Evolutionary conservation across 2,113 vertebrate species (phyloP).

Genomic region (Bombycilla garrulus): DNA sequence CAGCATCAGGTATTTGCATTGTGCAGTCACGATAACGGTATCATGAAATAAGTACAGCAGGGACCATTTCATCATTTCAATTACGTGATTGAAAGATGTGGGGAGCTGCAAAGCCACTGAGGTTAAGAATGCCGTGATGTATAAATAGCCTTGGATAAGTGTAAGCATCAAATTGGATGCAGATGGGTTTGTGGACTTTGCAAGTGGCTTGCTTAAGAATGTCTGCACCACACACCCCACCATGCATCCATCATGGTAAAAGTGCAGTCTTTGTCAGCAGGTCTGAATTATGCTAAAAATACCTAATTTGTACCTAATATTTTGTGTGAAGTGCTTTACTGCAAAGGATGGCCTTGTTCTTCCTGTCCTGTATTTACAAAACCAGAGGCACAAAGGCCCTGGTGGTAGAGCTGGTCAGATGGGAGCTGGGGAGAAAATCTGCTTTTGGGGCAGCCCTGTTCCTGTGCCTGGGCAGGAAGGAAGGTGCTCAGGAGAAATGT

Average conservation of each 20-base stretch:
- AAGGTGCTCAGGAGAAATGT: background rate
- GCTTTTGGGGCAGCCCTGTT: background rate
- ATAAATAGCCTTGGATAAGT: slow-evolving; percentile 43
- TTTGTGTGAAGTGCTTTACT: background rate
- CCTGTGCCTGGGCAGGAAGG: background rate
- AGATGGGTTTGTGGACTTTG: slow-evolving; percentile 48
- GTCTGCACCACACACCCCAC: slow-evolving; percentile 2
- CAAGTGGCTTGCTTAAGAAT: slow-evolving; percentile 16
- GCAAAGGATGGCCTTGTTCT: background rate
- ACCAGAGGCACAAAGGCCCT: background rate
- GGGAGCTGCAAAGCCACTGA: slow-evolving; percentile 52
- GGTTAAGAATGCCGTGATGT: slow-evolving; percentile 40
- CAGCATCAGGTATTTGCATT: background rate
- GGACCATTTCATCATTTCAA: slow-evolving; percentile 15
- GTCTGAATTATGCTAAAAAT: background rate
- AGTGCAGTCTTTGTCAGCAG: slow-evolving; percentile 25
- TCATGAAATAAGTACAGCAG: background rate
- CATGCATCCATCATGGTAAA: slow-evolving; percentile 8
- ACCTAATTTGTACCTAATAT: background rate
- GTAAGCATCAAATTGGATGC: slow-evolving; percentile 48
- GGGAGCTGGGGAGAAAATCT: background rate
- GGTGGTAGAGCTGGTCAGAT: background rate
- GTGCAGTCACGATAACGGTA: background rate
- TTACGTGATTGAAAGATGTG: slow-evolving; percentile 40
- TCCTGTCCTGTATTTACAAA: background rate